phyloP scores from a whole-genome alignment of 2,797 vertebrate species.

The Channa striata region DNA sequence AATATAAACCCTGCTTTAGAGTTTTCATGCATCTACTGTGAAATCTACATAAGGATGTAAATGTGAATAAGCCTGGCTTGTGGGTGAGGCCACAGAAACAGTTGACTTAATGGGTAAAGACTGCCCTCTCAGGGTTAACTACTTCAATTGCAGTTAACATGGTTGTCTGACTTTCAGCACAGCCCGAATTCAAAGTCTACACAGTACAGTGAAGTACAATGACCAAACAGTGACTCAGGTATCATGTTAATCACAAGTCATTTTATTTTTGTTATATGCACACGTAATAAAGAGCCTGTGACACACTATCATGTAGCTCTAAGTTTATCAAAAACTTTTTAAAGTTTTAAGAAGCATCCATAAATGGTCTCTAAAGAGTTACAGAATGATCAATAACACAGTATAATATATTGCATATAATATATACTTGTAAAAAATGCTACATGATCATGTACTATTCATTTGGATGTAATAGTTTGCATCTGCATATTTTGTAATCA shows the following conservation, averaged over 20 bases:
- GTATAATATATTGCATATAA: too few species aligned
- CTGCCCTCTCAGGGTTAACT: conserved; percentile 77
- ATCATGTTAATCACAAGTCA: too few species aligned
- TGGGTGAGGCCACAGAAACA: conserved; percentile 48
- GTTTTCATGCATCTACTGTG: conserved; percentile 33
- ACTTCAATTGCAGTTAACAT: conserved; percentile 56
- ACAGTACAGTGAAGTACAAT: too few species aligned
- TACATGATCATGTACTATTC: too few species aligned
- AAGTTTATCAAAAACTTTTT: neutral
- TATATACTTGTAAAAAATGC: too few species aligned
- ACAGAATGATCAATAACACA: neutral
- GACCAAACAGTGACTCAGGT: too few species aligned
- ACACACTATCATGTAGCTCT: neutral
- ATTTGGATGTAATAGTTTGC: too few species aligned
- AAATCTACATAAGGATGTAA: conserved; percentile 28
- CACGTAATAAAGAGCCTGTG: neutral
- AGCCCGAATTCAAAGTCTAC: neutral
- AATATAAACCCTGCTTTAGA: conserved; percentile 30
- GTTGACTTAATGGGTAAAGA: conserved; percentile 67
- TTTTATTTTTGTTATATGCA: neutral
- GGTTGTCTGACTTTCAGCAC: conserved; percentile 11
- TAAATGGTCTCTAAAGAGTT: too few species aligned
- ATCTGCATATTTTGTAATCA: too few species aligned
- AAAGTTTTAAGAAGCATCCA: neutral
- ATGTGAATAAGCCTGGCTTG: conserved; percentile 17